Base-by-base conservation (phyloP, 2,888 invertebrate genomes). In the Autographa pulchrina region DNA sequence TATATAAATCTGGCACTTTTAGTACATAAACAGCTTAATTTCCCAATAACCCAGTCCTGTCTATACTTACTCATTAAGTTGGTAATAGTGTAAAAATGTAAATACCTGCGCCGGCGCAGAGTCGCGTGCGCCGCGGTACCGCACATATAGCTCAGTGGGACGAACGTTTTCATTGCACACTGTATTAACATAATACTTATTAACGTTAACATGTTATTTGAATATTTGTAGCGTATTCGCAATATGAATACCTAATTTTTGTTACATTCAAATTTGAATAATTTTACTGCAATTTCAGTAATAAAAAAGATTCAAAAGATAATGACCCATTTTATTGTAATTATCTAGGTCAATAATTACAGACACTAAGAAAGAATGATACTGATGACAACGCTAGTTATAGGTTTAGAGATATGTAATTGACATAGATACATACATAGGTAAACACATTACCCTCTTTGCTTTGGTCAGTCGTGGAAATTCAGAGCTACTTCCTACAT, bases 121-220 rank as follows among this genome's bases (percentile, higher is more conserved):
- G 73, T 73, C 86, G 92, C 91, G 90, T 92, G 93, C 89, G 91
- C 85, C 87, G 78, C 91, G 90, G 70, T 75, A 72, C 70, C 90
- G 88, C 70, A 62, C 88, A 92, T 88, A 87, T 93, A 86, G 93
- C 78, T 78, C 93, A 93, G 87, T 91, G 89, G 92, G 81, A 65
- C 85, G 81, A 54, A 62, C 48, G 85, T 85, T 75, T 78, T 60
- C 86, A 82, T 84, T 85, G 70, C 70, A 81, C 76, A 69, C 66
- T 56, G 63, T 35, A 72, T 78, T 78, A 72, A 56, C 77, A 78
- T 80, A 61, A 56, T 72, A 66, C 77, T 64, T 64, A 48, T 72
- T 68, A 61, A 32, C 52, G 76, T 78, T 78, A 59, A 61, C 80
- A 80, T 78, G 52, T 78, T 52, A 80, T 77, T 77, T 76, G 35